A percentile compares a stretch with the other conserved stretches of the same genome.
Conservation (phyloP, 2,113 vertebrate species). For the Sturnus vulgaris region DNA sequence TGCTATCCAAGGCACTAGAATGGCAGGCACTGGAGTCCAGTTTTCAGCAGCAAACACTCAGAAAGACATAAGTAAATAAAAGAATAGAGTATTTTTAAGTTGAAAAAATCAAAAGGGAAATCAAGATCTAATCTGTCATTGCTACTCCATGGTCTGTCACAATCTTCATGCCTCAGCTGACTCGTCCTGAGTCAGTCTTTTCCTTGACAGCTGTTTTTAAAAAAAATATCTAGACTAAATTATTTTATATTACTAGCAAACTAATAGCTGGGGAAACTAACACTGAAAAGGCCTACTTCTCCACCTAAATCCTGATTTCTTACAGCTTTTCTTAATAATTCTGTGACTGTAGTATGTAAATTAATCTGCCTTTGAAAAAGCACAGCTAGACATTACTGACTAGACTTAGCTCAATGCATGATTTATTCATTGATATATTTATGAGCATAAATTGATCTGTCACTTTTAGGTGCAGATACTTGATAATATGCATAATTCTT, state of each 20-base stretch:
- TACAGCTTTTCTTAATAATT: background rate
- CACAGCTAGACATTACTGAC: fast-evolving
- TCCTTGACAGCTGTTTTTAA: background rate
- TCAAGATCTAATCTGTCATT: background rate
- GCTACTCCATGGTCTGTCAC: background rate
- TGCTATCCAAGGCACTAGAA: background rate
- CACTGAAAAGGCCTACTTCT: background rate
- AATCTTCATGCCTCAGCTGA: background rate
- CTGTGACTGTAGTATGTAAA: background rate
- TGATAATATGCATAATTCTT: background rate
- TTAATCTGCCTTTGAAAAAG: conserved; percentile 21
- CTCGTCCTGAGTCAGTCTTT: background rate
- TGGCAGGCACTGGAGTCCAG: background rate
- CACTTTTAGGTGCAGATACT: background rate
- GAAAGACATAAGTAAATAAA: background rate
- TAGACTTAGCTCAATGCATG: background rate
- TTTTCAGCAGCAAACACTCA: background rate
- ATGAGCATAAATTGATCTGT: background rate
- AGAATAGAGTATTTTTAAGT: background rate
- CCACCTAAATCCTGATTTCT: background rate
- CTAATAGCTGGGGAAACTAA: background rate
- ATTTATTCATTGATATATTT: background rate
- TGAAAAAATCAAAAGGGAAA: background rate
- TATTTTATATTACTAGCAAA: background rate
- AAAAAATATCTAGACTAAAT: background rate